These are phyloP conservation scores for Arvicanthis niloticus DNA, from an alignment of 2,113 vertebrate species.

Conservation along the genomic window DNA sequence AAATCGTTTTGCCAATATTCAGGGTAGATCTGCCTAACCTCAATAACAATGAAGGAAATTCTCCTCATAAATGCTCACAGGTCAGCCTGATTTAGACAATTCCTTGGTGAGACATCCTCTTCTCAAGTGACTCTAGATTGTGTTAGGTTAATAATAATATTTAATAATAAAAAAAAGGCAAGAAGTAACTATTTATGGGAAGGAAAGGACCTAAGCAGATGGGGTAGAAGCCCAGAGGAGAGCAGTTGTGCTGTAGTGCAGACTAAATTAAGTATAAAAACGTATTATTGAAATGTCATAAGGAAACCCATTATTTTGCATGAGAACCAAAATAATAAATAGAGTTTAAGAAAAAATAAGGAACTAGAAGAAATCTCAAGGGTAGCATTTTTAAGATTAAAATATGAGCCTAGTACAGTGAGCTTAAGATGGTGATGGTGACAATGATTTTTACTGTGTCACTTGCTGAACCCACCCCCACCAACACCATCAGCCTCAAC, in stretches of 20 bases:
- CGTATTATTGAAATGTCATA: background rate
- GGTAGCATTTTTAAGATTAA: background rate
- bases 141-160: background rate
- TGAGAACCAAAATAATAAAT: background rate
- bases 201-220: background rate
- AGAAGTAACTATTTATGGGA: background rate
- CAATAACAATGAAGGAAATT: background rate
- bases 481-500: background rate
- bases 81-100: background rate
- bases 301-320: background rate
- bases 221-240: background rate
- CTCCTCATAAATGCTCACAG: background rate
- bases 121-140: background rate
- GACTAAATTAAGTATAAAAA: background rate
- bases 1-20: background rate
- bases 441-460: too few relatives aligned
- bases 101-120: background rate
- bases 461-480: too few relatives aligned
- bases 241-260: background rate
- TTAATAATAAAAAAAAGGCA: background rate
- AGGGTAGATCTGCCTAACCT: background rate
- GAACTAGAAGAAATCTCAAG: background rate
- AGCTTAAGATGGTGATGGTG: rapidly evolving
- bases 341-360: background rate
- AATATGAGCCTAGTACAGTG: background rate